phyloP scores from a whole-genome alignment of 1,140 invertebrate species.

The Brachionus rotundiformis region DNA sequence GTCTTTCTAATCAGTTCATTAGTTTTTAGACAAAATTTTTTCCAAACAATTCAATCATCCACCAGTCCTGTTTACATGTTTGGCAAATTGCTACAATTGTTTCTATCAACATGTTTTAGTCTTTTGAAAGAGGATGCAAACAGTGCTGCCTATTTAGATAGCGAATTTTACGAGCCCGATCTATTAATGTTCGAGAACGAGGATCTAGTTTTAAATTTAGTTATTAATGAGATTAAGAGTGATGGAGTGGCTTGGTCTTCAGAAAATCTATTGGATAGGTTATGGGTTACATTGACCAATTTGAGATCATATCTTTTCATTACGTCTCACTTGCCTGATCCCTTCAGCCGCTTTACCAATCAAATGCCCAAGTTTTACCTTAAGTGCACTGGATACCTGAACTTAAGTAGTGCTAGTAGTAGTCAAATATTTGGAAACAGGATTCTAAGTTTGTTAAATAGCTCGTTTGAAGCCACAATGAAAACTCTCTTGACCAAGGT shows the following conservation, averaged over 20 bases:
- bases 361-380: slow-evolving; percentile 35
- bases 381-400: slow-evolving; percentile 14
- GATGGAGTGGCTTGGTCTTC: neutral
- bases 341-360: neutral
- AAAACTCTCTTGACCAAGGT: slow-evolving; percentile 32
- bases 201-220: slow-evolving; percentile 4
- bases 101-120: slow-evolving; percentile 20
- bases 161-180: slow-evolving; percentile 8
- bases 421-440: slow-evolving; percentile 27
- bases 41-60: slow-evolving; percentile 31
- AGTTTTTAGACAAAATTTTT: slow-evolving; percentile 11
- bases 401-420: neutral
- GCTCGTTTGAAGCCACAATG: slow-evolving; percentile 14
- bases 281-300: slow-evolving; percentile 17
- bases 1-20: neutral
- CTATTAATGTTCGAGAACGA: slow-evolving; percentile 30
- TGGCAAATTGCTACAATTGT: slow-evolving; percentile 8
- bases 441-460: neutral
- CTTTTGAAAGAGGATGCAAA: neutral
- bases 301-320: slow-evolving; percentile 19
- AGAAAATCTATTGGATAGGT: neutral
- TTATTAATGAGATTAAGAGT: neutral
- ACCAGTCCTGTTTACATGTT: neutral
- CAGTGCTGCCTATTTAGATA: neutral
- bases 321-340: neutral